Base-by-base conservation (phyloP, 2,888 invertebrate genomes). In the Drosophila nr. fundita region DNA sequence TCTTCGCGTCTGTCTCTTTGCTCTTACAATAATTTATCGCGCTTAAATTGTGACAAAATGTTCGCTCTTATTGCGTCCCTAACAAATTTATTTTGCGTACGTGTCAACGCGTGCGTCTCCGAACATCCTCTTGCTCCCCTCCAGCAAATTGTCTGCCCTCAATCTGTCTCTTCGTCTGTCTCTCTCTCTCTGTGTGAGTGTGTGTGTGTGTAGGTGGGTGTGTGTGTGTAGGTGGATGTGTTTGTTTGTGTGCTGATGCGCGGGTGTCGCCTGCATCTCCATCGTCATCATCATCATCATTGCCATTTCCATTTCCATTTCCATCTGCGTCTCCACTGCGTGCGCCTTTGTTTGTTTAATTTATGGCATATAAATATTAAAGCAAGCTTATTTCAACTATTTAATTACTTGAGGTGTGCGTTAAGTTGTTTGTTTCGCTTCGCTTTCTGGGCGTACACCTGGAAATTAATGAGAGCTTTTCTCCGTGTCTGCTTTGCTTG, bases 31-130 rank as follows among this genome's bases (percentile, higher is more conserved):
- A 83, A 89, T 84, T 87, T 84, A 89, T 84, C 83, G 86, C 88
- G 83, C 86, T 85, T 89, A 87, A 85, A 85, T 89, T 90, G 88
- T 90, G 90, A 87, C 85, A 85, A 85, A 89, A 85, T 87, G 88
- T 77, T 82, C 83, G 75, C 90, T 85, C 88, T 85, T 85, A 85
- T 85, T 85, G 88, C 90, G 88, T 85, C 89, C 86, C 82, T 77
- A 89, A 87, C 88, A 87, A 89, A 85, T 85, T 85, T 85, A 85
- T 85, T 85, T 85, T 85, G 86, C 86, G 90, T 85, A 85, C 85
- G 85, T 85, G 85, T 87, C 85, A 85, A 89, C 86, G 85, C 83
- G 73, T 73, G n/a, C 67, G 73, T 78, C 74, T 75, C 73, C 10
- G 42, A 42, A 45, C 45, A 34, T 50, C 30, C 50, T 54, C 52